A percentile compares a stretch with the other conserved stretches of the same genome.
phyloP scores from a whole-genome alignment of 2,888 invertebrate genomes.

The Euproctis similis region DNA sequence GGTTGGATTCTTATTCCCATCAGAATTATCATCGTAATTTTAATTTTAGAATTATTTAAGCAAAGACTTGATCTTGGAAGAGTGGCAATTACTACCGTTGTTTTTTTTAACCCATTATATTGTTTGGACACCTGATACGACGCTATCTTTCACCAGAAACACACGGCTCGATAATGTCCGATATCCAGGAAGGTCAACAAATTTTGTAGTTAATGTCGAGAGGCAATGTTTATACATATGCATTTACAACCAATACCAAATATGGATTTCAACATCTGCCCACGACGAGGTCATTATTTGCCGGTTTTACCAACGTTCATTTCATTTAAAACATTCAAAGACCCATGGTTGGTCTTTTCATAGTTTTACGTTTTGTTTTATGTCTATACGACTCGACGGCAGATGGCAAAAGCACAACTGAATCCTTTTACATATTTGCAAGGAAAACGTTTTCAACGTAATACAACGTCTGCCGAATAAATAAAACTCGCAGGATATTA shows the following conservation, averaged over 20 bases:
- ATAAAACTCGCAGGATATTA: slow-evolving; percentile 64
- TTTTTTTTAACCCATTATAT: no score
- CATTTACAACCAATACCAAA: slow-evolving; percentile 58
- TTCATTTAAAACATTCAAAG: slow-evolving; percentile 35
- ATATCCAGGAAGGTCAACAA: slow-evolving; percentile 65
- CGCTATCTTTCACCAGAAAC: slow-evolving; percentile 45
- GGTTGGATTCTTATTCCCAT: no score
- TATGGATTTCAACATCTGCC: slow-evolving; percentile 71
- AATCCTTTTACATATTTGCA: slow-evolving; percentile 25
- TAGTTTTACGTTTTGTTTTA: slow-evolving; percentile 33
- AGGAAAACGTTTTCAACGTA: slow-evolving; percentile 44
- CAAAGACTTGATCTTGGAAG: no score
- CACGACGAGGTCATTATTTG: slow-evolving; percentile 74
- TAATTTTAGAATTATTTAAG: no score
- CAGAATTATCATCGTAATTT: no score
- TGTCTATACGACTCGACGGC: slow-evolving; percentile 12
- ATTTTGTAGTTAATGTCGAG: slow-evolving; percentile 61
- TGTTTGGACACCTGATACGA: slow-evolving; percentile 60
- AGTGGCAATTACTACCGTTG: no score
- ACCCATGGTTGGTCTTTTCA: slow-evolving; percentile 37
- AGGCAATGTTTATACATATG: slow-evolving; percentile 71
- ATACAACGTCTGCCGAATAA: slow-evolving; percentile 48
- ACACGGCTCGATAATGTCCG: slow-evolving; percentile 49
- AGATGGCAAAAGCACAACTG: slow-evolving; percentile 18
- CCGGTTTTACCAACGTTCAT: slow-evolving; percentile 52